phyloP scores from a whole-genome alignment of 2,888 invertebrate genomes.

The Coelopa pilipes region DNA sequence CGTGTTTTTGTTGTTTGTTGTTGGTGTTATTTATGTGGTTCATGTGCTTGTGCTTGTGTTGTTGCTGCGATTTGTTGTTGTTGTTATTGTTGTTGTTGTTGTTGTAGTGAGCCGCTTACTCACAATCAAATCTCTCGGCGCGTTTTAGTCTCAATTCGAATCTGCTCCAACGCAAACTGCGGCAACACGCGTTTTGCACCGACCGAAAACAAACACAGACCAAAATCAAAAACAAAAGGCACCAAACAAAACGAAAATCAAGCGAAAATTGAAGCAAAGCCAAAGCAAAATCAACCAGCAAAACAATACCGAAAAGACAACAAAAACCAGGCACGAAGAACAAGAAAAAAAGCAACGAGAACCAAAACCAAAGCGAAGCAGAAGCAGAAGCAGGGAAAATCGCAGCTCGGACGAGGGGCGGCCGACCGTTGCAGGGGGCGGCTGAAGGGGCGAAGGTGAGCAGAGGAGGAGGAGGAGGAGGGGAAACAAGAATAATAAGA shows the following conservation, averaged over 20 bases:
- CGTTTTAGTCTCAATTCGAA: slow-evolving; percentile 63
- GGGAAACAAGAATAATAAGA: too few species aligned
- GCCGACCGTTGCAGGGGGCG: too few species aligned
- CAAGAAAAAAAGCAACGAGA: background rate
- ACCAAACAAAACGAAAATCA: background rate
- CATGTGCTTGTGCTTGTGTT: slow-evolving; percentile 31
- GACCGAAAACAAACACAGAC: slow-evolving; percentile 23
- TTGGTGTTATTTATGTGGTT: background rate
- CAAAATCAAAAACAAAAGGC: background rate
- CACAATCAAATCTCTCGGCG: slow-evolving; percentile 62
- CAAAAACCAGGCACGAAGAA: background rate
- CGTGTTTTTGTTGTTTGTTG: slow-evolving; percentile 36
- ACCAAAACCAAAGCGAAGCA: background rate
- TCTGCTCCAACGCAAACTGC: slow-evolving; percentile 60
- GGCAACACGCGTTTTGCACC: background rate
- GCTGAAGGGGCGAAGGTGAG: too few species aligned
- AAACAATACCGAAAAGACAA: background rate
- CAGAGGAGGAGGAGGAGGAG: too few species aligned
- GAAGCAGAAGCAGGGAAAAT: background rate
- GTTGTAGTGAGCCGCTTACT: slow-evolving; percentile 51
- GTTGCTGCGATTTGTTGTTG: background rate
- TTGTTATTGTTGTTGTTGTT: slow-evolving; percentile 1
- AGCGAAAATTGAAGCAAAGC: slow-evolving; percentile 17
- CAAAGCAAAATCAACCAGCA: background rate
- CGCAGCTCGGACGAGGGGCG: too few species aligned